Conservation (phyloP, 1,140 invertebrate genomes). For the Drosophila micromelanica region DNA sequence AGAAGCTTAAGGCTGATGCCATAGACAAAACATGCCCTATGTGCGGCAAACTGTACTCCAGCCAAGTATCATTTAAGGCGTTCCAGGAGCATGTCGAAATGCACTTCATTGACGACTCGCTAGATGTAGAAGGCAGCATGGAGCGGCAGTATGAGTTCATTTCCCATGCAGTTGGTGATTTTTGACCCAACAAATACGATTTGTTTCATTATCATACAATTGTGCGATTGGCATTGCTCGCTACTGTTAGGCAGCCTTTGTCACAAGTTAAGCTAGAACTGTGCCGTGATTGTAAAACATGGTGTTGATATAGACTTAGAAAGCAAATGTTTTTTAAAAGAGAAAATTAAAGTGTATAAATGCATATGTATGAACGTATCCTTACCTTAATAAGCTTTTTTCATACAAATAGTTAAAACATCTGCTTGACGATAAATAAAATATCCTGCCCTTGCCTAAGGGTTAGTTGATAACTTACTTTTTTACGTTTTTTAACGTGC, state of each 20-base stretch:
- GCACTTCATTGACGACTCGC: conserved; percentile 84
- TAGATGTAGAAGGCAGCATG: conserved; percentile 57
- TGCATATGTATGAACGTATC: background rate
- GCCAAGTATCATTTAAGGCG: conserved; percentile 78
- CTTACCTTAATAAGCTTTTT: no score
- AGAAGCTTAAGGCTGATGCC: conserved; percentile 68
- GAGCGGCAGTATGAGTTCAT: conserved; percentile 79
- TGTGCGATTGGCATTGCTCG: background rate
- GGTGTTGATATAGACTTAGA: conserved; percentile 11
- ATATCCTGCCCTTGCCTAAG: no score
- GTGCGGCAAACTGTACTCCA: conserved; percentile 83
- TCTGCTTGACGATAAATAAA: no score
- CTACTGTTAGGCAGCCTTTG: background rate
- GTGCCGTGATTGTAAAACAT: conserved; percentile 5
- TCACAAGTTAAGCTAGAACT: background rate
- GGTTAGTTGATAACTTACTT: no score
- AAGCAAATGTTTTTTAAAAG: background rate
- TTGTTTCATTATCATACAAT: background rate
- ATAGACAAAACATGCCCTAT: conserved; percentile 85
- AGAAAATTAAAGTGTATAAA: background rate
- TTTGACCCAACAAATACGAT: conserved; percentile 63
- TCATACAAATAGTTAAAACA: no score
- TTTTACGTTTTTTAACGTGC: no score
- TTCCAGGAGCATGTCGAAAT: conserved; percentile 85
- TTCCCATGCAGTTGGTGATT: conserved; percentile 79